phyloP scores from a whole-genome alignment of 2,888 invertebrate species.

The Dicyrtomina minuta region DNA sequence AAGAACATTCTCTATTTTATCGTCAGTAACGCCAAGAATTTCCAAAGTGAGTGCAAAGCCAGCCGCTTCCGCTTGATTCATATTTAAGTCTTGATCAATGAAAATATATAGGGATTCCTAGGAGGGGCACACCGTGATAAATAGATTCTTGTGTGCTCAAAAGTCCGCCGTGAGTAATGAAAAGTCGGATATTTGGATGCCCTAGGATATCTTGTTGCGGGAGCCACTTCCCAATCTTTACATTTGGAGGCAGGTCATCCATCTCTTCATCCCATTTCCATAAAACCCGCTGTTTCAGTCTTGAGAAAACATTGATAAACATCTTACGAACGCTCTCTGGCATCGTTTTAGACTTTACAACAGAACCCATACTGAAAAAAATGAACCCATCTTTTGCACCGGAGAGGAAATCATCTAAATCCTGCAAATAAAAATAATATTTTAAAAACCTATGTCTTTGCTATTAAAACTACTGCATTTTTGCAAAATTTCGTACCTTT shows the following conservation, averaged over 20 bases:
- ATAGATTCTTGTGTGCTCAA: conserved; percentile 66
- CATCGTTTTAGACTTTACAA: conserved; percentile 77
- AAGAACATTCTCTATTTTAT: conserved; percentile 54
- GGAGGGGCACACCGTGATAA: conserved; percentile 63
- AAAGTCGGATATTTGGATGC: conserved; percentile 62
- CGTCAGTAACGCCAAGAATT: conserved; percentile 59
- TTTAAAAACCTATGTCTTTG: too few relatives aligned
- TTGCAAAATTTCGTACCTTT: conserved; percentile 60
- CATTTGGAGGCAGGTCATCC: conserved; percentile 64
- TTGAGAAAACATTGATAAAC: conserved; percentile 71
- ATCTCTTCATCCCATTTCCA: conserved; percentile 79
- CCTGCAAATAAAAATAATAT: conserved; percentile 23
- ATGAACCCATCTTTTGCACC: conserved; percentile 71
- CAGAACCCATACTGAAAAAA: conserved; percentile 83
- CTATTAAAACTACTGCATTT: too few relatives aligned
- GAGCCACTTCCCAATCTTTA: conserved; percentile 56
- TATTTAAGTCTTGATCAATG: conserved; percentile 63
- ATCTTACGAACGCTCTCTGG: conserved; percentile 70
- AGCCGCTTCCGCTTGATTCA: conserved; percentile 60
- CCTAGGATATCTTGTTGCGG: conserved; percentile 79
- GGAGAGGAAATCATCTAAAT: conserved; percentile 42
- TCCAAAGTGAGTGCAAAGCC: conserved; percentile 61
- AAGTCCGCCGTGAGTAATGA: conserved; percentile 69
- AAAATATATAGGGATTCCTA: conserved; percentile 62
- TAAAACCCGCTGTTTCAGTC: conserved; percentile 74